Percentiles rank a stretch among this genome's conserved stretches.
These are phyloP conservation scores for Melolontha melolontha DNA, from an alignment of 2,888 invertebrate species.

Conservation along the genomic window DNA sequence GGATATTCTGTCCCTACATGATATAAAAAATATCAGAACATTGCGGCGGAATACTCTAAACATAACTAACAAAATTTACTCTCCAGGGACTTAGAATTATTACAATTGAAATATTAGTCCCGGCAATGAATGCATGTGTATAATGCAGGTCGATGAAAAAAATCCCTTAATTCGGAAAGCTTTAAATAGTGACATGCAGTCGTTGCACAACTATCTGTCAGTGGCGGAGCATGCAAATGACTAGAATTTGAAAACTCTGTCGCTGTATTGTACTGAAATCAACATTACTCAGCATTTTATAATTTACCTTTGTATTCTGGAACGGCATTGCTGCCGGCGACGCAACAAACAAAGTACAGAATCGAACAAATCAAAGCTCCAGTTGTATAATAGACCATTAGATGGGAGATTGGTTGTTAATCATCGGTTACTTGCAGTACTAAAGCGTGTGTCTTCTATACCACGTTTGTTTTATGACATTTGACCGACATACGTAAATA, in stretches of 20 bases:
- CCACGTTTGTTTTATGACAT: slow-evolving; percentile 41
- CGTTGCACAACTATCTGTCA: slow-evolving; percentile 27
- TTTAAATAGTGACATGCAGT: slow-evolving; percentile 27
- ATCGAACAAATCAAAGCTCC: slow-evolving; percentile 53
- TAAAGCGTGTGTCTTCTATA: slow-evolving; percentile 27
- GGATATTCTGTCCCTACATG: background rate
- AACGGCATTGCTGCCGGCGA: slow-evolving; percentile 42
- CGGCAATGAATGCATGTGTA: slow-evolving; percentile 20
- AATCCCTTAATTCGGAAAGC: slow-evolving; percentile 29
- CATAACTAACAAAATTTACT: slow-evolving; percentile 11
- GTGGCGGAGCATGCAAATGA: slow-evolving; percentile 39
- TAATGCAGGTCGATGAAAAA: slow-evolving; percentile 31
- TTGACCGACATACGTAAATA: slow-evolving; percentile 37
- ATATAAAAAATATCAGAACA: background rate
- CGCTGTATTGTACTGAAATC: slow-evolving; percentile 44
- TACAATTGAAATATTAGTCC: slow-evolving; percentile 11
- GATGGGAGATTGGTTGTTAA: slow-evolving; percentile 43
- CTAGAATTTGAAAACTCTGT: slow-evolving; percentile 45
- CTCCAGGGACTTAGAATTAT: background rate
- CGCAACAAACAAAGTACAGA: slow-evolving; percentile 50
- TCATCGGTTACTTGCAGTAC: slow-evolving; percentile 41
- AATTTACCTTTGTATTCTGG: slow-evolving; percentile 53
- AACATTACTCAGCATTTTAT: slow-evolving; percentile 51
- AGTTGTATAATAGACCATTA: slow-evolving; percentile 53
- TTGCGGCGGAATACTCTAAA: background rate